Percentiles rank a stretch among this genome's conserved stretches.
These are phyloP conservation scores for Hippoglossus hippoglossus DNA, from an alignment of 2,797 vertebrate genomes.

Conservation along the genomic window DNA sequence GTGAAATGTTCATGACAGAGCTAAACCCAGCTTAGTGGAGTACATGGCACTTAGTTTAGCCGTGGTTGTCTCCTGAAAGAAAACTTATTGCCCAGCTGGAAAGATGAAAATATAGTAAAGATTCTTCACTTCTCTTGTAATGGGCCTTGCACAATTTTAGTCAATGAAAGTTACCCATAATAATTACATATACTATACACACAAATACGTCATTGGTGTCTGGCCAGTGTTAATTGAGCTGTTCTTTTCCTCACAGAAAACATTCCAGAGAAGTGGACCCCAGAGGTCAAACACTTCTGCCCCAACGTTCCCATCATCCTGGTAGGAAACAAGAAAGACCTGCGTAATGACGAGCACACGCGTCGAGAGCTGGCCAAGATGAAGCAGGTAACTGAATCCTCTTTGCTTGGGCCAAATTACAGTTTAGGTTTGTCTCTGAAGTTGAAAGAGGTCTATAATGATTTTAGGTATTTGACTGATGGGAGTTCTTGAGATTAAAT, in stretches of 20 bases:
- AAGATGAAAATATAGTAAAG: not conserved
- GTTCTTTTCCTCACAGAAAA: constrained; percentile 87
- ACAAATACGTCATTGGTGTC: not conserved
- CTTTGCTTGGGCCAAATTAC: not conserved
- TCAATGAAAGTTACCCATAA: not conserved
- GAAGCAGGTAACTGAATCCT: constrained; percentile 89
- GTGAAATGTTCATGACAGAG: no score
- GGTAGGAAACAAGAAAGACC: constrained; percentile 98
- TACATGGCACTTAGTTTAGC: no score
- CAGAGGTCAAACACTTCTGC: constrained; percentile 99
- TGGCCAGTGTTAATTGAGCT: not conserved
- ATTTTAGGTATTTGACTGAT: not conserved
- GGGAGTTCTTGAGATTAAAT: not conserved
- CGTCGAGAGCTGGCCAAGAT: constrained; percentile 98
- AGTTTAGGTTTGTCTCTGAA: not conserved
- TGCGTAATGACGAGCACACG: constrained; percentile 98
- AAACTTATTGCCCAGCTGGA: not conserved
- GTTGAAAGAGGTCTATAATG: not conserved
- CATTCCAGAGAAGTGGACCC: constrained; percentile 99
- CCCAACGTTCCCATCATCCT: constrained; percentile 99
- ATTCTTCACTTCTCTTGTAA: no score
- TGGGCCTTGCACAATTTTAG: no score
- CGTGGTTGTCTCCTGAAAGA: not conserved
- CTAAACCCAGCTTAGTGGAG: no score
- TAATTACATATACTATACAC: not conserved